Percentiles rank a stretch among this genome's conserved stretches.
phyloP scores from a whole-genome alignment of 2,888 invertebrate genomes.

The Isotomurus palustris region DNA sequence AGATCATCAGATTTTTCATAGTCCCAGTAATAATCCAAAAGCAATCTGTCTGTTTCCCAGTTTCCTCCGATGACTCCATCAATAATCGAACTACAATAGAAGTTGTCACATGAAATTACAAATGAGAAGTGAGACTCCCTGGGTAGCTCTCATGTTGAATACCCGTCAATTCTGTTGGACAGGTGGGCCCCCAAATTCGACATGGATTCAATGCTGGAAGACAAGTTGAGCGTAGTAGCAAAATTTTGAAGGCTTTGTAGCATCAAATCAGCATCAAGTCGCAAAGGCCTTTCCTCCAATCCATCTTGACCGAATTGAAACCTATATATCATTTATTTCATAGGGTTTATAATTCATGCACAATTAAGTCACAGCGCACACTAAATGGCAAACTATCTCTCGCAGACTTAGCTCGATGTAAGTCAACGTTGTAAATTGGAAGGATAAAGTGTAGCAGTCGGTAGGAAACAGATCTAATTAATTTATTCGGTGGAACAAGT shows the following conservation, averaged over 20 bases:
- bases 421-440: no score
- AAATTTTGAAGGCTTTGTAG: slow-evolving; percentile 19
- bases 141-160: background rate
- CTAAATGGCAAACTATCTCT: no score
- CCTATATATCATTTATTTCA: slow-evolving; percentile 8
- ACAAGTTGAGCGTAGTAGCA: slow-evolving; percentile 28
- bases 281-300: slow-evolving; percentile 16
- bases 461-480: no score
- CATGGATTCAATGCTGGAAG: slow-evolving; percentile 16
- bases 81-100: slow-evolving; percentile 18
- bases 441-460: background rate
- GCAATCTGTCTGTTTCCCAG: slow-evolving; percentile 33
- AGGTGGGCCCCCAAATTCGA: slow-evolving; percentile 22
- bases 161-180: slow-evolving; percentile 23
- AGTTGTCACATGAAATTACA: no score
- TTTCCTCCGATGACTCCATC: slow-evolving; percentile 33
- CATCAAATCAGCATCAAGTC: slow-evolving; percentile 22
- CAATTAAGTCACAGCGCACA: no score
- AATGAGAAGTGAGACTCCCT: background rate
- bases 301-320: slow-evolving; percentile 22
- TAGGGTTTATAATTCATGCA: background rate
- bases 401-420: no score
- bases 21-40: slow-evolving; percentile 27
- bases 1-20: slow-evolving; percentile 15
- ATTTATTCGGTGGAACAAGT: no score